Percentiles rank a stretch among this genome's conserved stretches.
Conservation (phyloP, 2,888 invertebrate genomes). For the Amiota minor region DNA sequence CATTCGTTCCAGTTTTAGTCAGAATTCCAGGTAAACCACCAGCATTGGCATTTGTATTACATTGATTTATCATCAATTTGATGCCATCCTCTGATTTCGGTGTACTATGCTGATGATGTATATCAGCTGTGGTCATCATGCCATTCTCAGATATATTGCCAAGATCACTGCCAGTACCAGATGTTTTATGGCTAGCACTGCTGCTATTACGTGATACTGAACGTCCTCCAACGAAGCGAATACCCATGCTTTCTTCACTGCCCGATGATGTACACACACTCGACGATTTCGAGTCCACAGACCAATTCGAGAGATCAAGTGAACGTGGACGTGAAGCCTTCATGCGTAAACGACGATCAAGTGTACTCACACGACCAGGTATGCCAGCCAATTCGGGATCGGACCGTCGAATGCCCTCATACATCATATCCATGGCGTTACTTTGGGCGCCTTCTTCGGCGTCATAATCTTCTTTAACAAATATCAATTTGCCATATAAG, state of each 20-base stretch:
- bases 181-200: slow-evolving; percentile 80
- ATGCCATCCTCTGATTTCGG: slow-evolving; percentile 65
- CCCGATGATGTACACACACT: slow-evolving; percentile 88
- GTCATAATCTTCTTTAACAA: slow-evolving; percentile 81
- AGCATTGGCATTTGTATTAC: slow-evolving; percentile 16
- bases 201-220: slow-evolving; percentile 85
- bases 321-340: slow-evolving; percentile 87
- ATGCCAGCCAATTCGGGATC: slow-evolving; percentile 90
- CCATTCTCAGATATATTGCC: slow-evolving; percentile 76
- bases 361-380: slow-evolving; percentile 86
- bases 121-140: slow-evolving; percentile 69
- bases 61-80: slow-evolving; percentile 45
- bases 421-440: slow-evolving; percentile 76
- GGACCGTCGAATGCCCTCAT: slow-evolving; percentile 84
- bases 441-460: slow-evolving; percentile 85
- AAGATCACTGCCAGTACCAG: slow-evolving; percentile 72
- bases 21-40: not conserved
- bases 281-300: slow-evolving; percentile 88
- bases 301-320: slow-evolving; percentile 89
- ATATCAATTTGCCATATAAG: slow-evolving; percentile 90
- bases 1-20: not conserved
- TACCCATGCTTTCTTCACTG: slow-evolving; percentile 87
- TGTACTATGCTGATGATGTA: slow-evolving; percentile 63
- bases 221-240: slow-evolving; percentile 76
- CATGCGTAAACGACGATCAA: slow-evolving; percentile 86